phyloP scores from a whole-genome alignment of 2,797 vertebrate genomes.

The Aselliscus stoliczkanus region DNA sequence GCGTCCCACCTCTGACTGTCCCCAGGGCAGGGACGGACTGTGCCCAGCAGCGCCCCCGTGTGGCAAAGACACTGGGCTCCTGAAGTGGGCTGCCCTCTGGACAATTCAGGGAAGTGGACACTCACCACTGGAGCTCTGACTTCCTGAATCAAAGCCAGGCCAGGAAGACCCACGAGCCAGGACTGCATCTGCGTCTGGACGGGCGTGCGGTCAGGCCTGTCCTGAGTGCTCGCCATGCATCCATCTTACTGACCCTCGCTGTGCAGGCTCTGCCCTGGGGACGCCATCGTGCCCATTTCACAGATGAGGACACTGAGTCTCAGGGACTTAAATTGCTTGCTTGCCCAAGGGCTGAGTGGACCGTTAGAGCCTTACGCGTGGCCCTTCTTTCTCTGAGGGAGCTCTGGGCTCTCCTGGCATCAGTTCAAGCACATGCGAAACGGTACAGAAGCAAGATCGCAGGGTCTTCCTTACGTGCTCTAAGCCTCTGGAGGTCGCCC shows the following conservation, averaged over 20 bases:
- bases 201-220: background rate
- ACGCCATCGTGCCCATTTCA: background rate
- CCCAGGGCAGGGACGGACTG: fast-evolving
- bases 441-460: background rate
- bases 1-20: no score
- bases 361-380: background rate
- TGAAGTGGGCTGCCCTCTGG: background rate
- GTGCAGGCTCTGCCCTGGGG: background rate
- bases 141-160: background rate
- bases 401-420: background rate
- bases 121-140: background rate
- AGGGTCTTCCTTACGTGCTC: background rate
- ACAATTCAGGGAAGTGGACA: background rate
- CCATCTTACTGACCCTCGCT: fast-evolving
- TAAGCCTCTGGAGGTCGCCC: background rate
- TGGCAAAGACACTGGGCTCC: background rate
- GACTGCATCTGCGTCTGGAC: no score
- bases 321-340: background rate
- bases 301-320: background rate
- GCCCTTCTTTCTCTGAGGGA: no score
- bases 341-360: background rate
- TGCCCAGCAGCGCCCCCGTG: no score
- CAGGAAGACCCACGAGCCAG: background rate
- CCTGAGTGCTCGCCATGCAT: background rate
- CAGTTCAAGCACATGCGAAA: background rate